Conservation (phyloP, 2,113 vertebrate species). For the Madoqua kirkii region DNA sequence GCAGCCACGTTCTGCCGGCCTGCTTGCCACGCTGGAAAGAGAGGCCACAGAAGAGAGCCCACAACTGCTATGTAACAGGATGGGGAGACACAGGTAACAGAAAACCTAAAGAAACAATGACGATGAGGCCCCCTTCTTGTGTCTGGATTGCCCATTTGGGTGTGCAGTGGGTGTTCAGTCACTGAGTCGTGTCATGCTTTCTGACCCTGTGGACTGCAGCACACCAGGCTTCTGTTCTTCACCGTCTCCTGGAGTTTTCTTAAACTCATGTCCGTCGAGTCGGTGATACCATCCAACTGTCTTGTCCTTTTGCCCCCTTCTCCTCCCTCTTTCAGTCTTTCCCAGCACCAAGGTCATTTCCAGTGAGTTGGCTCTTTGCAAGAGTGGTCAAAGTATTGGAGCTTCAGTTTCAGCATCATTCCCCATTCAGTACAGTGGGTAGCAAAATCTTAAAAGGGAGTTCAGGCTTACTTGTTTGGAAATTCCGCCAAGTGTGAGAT, state of each 20-base stretch:
- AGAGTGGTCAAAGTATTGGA: not conserved
- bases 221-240: not conserved
- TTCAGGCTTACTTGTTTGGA: not conserved
- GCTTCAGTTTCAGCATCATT: not conserved
- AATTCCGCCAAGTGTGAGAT: not conserved
- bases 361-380: not conserved
- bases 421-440: not conserved
- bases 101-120: too few relatives aligned
- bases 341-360: not conserved
- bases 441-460: not conserved
- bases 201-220: not conserved
- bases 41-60: constrained; percentile 87
- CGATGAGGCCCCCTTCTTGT: not conserved
- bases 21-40: constrained; percentile 90
- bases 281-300: not conserved
- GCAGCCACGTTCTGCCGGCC: constrained; percentile 88
- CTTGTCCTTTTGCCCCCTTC: not conserved
- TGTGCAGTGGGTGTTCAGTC: not conserved
- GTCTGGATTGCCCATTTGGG: not conserved
- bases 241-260: not conserved
- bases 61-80: constrained; percentile 93
- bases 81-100: constrained; percentile 97
- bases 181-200: not conserved
- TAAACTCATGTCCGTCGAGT: not conserved
- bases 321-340: not conserved